Base-by-base conservation (phyloP, 2,888 invertebrate species). In the Sericinus montela region DNA sequence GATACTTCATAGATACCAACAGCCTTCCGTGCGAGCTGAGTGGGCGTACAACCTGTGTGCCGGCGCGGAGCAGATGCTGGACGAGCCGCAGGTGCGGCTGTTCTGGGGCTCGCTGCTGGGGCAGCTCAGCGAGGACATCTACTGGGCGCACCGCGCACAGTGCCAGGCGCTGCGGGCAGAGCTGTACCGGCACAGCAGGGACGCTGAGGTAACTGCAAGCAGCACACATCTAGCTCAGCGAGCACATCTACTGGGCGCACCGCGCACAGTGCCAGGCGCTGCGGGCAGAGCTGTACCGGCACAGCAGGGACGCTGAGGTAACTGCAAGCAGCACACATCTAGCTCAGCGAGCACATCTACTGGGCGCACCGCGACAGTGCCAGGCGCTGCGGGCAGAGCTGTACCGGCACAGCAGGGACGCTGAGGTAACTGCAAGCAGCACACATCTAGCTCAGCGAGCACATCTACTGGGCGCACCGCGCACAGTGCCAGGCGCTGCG, bases 11-110 rank as follows among this genome's bases (percentile, higher is more conserved):
- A 25, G 25, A 25, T 25, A 25, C 25, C 85, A 84, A 39, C 88
- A 89, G 55, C 65, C 80, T 0, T 73, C 75, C 3, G 78, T 88
- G 16, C 83, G 90, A n/a, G 87, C 86, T 0, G 89, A 89, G 54
- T 89, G 89, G 89, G 85, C 89, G 6, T 90, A 90, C 72, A 89
- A 88, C 62, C 62, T 89, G 55, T 88, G 87, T 65, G 84, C 84
- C 0, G 81, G 86, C 38, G 86, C 80, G 0, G 87, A 87, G 53
- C 86, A 84, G 61, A 78, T 80, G 81, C 67, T 86, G 45, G 89
- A 89, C 59, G 89, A 89, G 64, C 80, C 83, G 6, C 80, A 80
- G 32, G 83, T 88, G 46, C 76, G 76, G 58, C 56, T 89, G 60
- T 88, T 88, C 70, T 87, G 88, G 84, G 86, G 84, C 1, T 82